phyloP scores from a whole-genome alignment of 2,113 vertebrate genomes.

The Prietella phreatophila region DNA sequence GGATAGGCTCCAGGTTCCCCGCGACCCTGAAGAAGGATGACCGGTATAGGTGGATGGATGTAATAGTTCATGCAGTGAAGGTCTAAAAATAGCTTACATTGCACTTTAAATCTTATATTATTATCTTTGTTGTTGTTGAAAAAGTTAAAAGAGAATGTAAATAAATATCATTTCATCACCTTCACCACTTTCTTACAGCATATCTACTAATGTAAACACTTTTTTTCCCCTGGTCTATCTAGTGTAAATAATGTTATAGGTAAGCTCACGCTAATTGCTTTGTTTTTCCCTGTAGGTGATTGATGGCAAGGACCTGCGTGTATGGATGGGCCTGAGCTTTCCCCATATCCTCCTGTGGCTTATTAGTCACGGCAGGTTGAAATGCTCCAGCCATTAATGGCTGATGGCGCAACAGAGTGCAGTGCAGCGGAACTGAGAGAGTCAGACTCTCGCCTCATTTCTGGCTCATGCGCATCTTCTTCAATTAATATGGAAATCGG shows the following conservation, averaged over 20 bases:
- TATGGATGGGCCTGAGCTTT: conserved; percentile 58
- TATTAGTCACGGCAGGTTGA: conserved; percentile 65
- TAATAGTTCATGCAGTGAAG: too few species aligned
- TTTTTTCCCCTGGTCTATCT: not conserved
- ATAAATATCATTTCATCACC: not conserved
- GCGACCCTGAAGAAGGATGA: too few species aligned
- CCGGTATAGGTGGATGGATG: too few species aligned
- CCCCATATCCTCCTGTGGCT: conserved; percentile 55
- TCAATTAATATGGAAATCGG: conserved; percentile 61
- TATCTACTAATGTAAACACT: not conserved
- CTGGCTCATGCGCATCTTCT: conserved; percentile 40
- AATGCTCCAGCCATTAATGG: conserved; percentile 64
- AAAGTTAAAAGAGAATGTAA: too few species aligned
- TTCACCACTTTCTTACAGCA: not conserved
- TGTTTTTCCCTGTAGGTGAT: conserved; percentile 59
- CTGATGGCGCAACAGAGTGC: conserved; percentile 58
- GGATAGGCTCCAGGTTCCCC: too few species aligned
- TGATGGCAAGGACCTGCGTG: conserved; percentile 60
- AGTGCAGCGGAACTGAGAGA: conserved; percentile 63
- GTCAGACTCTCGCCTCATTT: conserved; percentile 47
- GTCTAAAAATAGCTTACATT: not conserved
- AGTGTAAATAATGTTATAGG: conserved; percentile 48
- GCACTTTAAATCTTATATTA: not conserved
- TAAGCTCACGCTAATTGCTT: conserved; percentile 50
- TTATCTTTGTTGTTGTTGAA: not conserved